These are phyloP conservation scores for Crossocerus cetratus DNA, from an alignment of 2,888 invertebrate species.

Conservation along the genomic window DNA sequence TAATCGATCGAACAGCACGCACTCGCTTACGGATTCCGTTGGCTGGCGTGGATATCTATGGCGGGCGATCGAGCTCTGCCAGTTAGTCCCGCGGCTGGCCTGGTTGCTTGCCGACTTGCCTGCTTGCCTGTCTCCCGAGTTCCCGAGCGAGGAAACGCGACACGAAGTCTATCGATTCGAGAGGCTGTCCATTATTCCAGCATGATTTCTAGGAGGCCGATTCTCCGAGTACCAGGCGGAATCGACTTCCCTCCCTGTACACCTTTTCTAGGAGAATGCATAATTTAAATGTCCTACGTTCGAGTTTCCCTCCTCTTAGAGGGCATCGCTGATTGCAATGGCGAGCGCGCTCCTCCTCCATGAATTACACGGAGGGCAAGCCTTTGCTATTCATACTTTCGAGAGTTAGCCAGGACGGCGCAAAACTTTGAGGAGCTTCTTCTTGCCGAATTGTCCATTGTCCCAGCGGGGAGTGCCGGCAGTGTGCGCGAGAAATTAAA, in stretches of 20 bases:
- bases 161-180: constrained; percentile 43
- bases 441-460: constrained; percentile 44
- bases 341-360: constrained; percentile 45
- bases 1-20: constrained; percentile 46
- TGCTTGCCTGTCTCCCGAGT: constrained; percentile 12
- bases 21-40: constrained; percentile 23
- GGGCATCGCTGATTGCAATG: constrained; percentile 66
- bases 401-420: constrained; percentile 28
- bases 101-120: too few species aligned
- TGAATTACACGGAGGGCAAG: constrained; percentile 52
- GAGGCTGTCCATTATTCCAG: constrained; percentile 44
- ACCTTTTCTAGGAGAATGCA: constrained; percentile 60
- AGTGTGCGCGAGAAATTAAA: constrained; percentile 30
- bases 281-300: constrained; percentile 69
- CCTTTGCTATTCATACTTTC: constrained; percentile 61
- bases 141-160: not conserved
- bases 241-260: constrained; percentile 19
- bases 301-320: constrained; percentile 60
- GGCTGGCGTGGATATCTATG: constrained; percentile 9
- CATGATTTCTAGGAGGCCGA: constrained; percentile 47
- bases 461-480: not conserved
- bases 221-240: constrained; percentile 30
- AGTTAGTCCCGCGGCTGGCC: too few species aligned
- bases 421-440: constrained; percentile 59
- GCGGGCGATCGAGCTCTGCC: too few species aligned